Percentiles rank a stretch among this genome's conserved stretches.
phyloP scores from a whole-genome alignment of 2,888 invertebrate species.

The Idaea aversata region DNA sequence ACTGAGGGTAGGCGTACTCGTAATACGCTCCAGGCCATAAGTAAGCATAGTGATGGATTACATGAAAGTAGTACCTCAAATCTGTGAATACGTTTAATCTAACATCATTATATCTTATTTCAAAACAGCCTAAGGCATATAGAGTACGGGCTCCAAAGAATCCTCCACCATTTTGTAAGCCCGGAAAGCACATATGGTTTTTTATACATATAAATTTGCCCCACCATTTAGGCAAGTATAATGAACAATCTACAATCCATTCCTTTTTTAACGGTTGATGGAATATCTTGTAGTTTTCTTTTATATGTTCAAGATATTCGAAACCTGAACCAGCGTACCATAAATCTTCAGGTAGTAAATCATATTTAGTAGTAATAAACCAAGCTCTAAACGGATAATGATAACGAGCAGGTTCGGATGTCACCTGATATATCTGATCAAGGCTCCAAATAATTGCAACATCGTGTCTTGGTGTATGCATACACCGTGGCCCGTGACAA shows the following conservation, averaged over 20 bases:
- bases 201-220: slow-evolving; percentile 55
- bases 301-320: slow-evolving; percentile 41
- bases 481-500: slow-evolving; percentile 49
- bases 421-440: slow-evolving; percentile 46
- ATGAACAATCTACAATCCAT: slow-evolving; percentile 42
- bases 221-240: slow-evolving; percentile 55
- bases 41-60: slow-evolving; percentile 31
- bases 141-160: slow-evolving; percentile 20
- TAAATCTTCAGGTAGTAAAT: slow-evolving; percentile 9
- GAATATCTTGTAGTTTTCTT: slow-evolving; percentile 51
- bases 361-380: slow-evolving; percentile 12
- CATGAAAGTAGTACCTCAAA: slow-evolving; percentile 44
- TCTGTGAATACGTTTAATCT: slow-evolving; percentile 55
- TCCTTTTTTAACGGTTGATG: slow-evolving; percentile 12
- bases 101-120: slow-evolving; percentile 56
- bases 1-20: slow-evolving; percentile 58
- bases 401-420: slow-evolving; percentile 10
- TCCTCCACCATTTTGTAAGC: slow-evolving; percentile 48
- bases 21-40: slow-evolving; percentile 45
- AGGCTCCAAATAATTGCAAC: slow-evolving; percentile 38
- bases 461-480: slow-evolving; percentile 51
- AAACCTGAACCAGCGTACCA: slow-evolving; percentile 47
- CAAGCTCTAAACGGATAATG: slow-evolving; percentile 34
- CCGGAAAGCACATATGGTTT: slow-evolving; percentile 34
- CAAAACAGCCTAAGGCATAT: slow-evolving; percentile 51